Percentiles rank a stretch among this genome's conserved stretches.
Evolutionary conservation across 2,797 vertebrate genomes (phyloP).

Genomic region (Eleutherodactylus coqui): DNA sequence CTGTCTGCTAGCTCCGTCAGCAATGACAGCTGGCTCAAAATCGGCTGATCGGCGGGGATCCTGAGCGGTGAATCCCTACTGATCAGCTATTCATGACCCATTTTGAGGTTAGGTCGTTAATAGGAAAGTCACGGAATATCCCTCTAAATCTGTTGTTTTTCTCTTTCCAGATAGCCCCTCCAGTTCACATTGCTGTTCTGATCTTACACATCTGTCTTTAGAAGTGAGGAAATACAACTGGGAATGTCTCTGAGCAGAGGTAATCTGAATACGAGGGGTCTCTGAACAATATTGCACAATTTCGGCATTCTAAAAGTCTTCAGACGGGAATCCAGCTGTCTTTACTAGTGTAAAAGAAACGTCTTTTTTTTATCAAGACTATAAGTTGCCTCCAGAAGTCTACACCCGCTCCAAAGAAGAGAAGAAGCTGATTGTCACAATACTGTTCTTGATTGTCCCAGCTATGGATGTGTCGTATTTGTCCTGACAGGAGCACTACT

Average conservation of each 20-base stretch:
- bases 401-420: not conserved
- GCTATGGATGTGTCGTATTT: not conserved
- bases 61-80: too few relatives aligned
- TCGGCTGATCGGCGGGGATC: too few relatives aligned
- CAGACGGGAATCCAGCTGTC: not conserved
- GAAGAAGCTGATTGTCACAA: not conserved
- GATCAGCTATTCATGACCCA: too few relatives aligned
- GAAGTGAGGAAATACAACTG: not conserved
- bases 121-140: too few relatives aligned
- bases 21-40: too few relatives aligned
- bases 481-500: conserved; percentile 40
- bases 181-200: not conserved
- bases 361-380: not conserved
- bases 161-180: conserved; percentile 8
- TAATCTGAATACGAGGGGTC: not conserved
- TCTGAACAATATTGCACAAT: not conserved
- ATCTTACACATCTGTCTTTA: not conserved
- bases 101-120: too few relatives aligned
- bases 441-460: not conserved
- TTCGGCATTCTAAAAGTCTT: not conserved
- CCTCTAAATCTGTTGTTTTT: not conserved
- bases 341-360: not conserved
- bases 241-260: not conserved
- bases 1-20: too few relatives aligned
- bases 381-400: not conserved